Base-by-base conservation (phyloP, 2,113 vertebrate genomes). In the Myotis davidii region DNA sequence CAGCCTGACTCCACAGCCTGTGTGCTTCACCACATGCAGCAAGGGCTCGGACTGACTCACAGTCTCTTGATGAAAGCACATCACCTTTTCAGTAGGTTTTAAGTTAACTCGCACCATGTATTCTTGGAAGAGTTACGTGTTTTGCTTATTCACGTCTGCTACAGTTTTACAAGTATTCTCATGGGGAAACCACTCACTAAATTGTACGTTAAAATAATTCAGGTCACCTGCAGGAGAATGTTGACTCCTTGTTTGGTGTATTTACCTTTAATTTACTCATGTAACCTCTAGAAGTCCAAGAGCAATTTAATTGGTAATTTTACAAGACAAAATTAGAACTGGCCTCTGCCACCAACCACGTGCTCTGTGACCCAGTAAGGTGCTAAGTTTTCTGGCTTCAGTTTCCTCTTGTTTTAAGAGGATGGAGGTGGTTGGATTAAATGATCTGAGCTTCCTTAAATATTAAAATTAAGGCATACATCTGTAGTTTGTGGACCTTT, bases 211-310 rank as follows among this genome's bases (percentile, higher is more conserved):
- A 48, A 74, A 87, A 79, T 78, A 45, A 72, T 77, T 73, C 9
- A 23, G 6, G 34, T 82, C 27, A n/a, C n/a, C 67, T 82, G 42
- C 34, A 85, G 87, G 65, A 83, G n/a, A 67, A 54, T 54, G 21
- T 52, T 76, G 25, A 70, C 32, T 78, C 45, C 6, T 0, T 94
- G 11, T 67, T 94, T 34, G 18, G 5, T 85, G 39, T 69, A 14
- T 73, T 94, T 42, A 74, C 8, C 39, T 69, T 92, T 73, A 86
- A 90, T 83, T 84, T 52, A 59, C 48, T 96, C 64, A 61, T 18
- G 9, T 42, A 86, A 50, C 37, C 48, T 77, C 37, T 72, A 70
- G 21, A 76, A 52, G 27, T 89, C 25, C 23, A 69, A 85, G 59
- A 90, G 34, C 65, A 45, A 27, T 59, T 86, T 42, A 11, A 79